Base-by-base conservation (phyloP, 2,113 vertebrate species). In the Corythaixoides concolor region DNA sequence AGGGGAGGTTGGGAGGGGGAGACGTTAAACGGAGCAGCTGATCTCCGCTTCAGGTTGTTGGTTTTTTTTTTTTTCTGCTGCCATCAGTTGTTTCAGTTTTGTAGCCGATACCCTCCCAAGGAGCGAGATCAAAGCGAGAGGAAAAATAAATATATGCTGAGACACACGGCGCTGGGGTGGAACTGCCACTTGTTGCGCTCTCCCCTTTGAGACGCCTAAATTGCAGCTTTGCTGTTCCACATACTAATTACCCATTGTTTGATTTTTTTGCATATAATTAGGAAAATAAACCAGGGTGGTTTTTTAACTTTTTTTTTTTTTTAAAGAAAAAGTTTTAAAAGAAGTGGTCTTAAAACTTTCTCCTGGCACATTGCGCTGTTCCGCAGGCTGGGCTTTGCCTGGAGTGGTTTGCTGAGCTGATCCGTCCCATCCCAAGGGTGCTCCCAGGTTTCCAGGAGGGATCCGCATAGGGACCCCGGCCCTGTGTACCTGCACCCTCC, bases 221-320 rank as follows among this genome's bases (percentile, higher is more conserved):
- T 96, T 90, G 77, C 85, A 90, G 88, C 83, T 73, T 90, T 89
- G 91, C 93, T 78, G 7, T 80, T 94, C 68, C 68, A 53, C 79
- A 32, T 73, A 23, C 89, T 96, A 81, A 97, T 97, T 97, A 87
- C 30, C 72, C 58, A 33, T 95, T 95, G 81, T 89, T 96, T 12
- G 10, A 39, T 59, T 83, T 89, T 83, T 89, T 92, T 90, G 30
- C 69, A 23, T 95, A 86, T 92, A 24, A 88, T 94, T 82, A 83
- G 59, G 67, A 49, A 78, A 88, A 87, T 28, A 64, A 62, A 16
- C 39, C 18, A 39, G 39, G 39, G 39, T n/a, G 39, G 12, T 30
- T 41, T 39, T 35, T 69, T 60, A 18, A 43, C 41, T 43, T 43
- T 53, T 28, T 3, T 3, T 0, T 32, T 35, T 35, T 13, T 22